These are phyloP conservation scores for Bombyx mori DNA, from an alignment of 1,140 invertebrate genomes.

Conservation along the genomic window DNA sequence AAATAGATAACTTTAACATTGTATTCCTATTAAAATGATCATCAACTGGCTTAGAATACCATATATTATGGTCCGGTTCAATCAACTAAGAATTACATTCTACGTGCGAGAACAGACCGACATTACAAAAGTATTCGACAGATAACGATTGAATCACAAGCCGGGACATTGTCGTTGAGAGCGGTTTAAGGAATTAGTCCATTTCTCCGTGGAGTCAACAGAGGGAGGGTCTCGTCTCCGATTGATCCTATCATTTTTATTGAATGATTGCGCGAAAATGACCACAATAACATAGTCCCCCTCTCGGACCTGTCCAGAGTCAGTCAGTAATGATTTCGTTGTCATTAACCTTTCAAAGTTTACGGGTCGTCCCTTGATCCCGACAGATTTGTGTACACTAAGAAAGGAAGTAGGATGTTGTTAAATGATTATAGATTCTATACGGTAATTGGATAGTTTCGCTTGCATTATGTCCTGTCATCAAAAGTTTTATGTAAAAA, in stretches of 20 bases:
- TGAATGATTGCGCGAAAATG: constrained; percentile 70
- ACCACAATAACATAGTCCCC: constrained; percentile 42
- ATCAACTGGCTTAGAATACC: too few relatives aligned
- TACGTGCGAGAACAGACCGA: too few relatives aligned
- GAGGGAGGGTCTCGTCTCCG: constrained; percentile 65
- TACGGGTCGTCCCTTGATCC: constrained; percentile 23
- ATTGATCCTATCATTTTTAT: constrained; percentile 64
- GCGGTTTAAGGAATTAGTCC: constrained; percentile 34
- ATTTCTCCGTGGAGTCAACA: constrained; percentile 53
- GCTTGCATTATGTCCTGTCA: constrained; percentile 1
- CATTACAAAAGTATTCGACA: too few relatives aligned
- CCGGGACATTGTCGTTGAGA: constrained; percentile 7
- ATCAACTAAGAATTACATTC: too few relatives aligned
- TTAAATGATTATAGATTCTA: not conserved
- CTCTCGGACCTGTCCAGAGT: constrained; percentile 35
- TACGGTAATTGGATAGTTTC: too few relatives aligned
- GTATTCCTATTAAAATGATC: too few relatives aligned
- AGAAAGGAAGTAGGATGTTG: not conserved
- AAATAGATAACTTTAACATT: too few relatives aligned
- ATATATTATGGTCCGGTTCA: too few relatives aligned
- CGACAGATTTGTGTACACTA: constrained; percentile 5
- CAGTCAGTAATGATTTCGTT: constrained; percentile 38
- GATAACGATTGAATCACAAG: constrained; percentile 7
- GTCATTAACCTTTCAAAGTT: constrained; percentile 47
- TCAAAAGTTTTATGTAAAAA: constrained; percentile 6